Percentiles rank a stretch among this genome's conserved stretches.
These are phyloP conservation scores for Nibea coibor DNA, from an alignment of 2,113 vertebrate species.

Conservation along the genomic window DNA sequence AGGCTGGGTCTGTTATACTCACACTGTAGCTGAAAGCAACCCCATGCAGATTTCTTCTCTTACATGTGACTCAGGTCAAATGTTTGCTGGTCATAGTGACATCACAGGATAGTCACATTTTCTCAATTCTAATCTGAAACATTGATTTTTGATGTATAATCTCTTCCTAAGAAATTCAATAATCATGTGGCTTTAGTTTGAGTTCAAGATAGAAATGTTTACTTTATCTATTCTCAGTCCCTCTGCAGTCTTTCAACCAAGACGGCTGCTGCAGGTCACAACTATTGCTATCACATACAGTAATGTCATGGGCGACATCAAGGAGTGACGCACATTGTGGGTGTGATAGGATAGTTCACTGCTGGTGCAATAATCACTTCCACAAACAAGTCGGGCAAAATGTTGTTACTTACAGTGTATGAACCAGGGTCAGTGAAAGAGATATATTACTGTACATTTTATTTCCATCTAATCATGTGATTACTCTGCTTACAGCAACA, in stretches of 20 bases:
- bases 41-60: background rate
- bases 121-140: background rate
- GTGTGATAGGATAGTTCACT: slow-evolving; percentile 7
- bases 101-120: background rate
- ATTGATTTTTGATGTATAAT: background rate
- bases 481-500: too few species aligned
- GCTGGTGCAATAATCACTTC: background rate
- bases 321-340: background rate
- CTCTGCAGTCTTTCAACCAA: background rate
- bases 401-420: background rate
- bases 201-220: background rate
- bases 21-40: slow-evolving; percentile 6
- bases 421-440: background rate
- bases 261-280: background rate
- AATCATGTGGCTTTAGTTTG: background rate
- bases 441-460: background rate
- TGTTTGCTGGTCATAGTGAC: background rate
- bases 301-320: slow-evolving; percentile 17
- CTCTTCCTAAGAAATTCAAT: background rate
- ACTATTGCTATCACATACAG: background rate
- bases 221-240: slow-evolving; percentile 3
- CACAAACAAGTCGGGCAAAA: background rate
- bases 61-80: slow-evolving; percentile 16
- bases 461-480: background rate
- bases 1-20: background rate